A percentile compares a stretch with the other conserved stretches of the same genome.
These are phyloP conservation scores for Vireo altiloquus DNA, from an alignment of 2,113 vertebrate genomes.

Conservation along the genomic window DNA sequence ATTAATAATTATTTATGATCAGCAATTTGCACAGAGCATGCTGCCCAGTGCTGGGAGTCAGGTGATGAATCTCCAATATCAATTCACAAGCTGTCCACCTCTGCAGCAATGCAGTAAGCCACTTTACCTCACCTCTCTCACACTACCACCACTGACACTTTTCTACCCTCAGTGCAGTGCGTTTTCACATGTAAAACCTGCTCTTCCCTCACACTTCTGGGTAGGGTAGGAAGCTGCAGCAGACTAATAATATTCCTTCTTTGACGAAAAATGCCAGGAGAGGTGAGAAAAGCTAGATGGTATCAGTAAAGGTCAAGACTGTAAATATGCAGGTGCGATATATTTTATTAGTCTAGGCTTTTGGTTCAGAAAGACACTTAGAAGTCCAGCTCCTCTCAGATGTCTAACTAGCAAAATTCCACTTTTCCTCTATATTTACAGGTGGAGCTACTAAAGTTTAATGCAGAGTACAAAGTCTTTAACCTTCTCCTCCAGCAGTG, in stretches of 20 bases:
- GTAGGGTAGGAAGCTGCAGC: neutral
- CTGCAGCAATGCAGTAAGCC: neutral
- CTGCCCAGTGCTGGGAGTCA: neutral
- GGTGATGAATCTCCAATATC: neutral
- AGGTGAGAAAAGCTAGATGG: neutral
- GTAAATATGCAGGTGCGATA: neutral
- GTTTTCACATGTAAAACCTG: neutral
- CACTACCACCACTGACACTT: neutral
- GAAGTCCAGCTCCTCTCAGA: neutral
- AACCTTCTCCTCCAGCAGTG: neutral
- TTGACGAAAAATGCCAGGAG: neutral
- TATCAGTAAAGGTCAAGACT: neutral
- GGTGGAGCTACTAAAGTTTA: neutral
- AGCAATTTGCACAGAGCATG: neutral
- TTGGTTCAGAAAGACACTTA: neutral
- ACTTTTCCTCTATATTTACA: neutral
- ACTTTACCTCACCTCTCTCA: neutral
- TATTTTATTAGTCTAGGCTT: neutral
- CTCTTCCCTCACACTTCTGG: neutral
- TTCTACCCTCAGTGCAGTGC: neutral
- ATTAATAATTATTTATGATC: conserved; percentile 23
- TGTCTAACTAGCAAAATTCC: neutral
- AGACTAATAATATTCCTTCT: neutral
- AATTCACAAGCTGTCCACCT: neutral
- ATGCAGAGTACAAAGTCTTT: neutral